phyloP scores from a whole-genome alignment of 2,888 invertebrate genomes.

The Chironomus riparius region DNA sequence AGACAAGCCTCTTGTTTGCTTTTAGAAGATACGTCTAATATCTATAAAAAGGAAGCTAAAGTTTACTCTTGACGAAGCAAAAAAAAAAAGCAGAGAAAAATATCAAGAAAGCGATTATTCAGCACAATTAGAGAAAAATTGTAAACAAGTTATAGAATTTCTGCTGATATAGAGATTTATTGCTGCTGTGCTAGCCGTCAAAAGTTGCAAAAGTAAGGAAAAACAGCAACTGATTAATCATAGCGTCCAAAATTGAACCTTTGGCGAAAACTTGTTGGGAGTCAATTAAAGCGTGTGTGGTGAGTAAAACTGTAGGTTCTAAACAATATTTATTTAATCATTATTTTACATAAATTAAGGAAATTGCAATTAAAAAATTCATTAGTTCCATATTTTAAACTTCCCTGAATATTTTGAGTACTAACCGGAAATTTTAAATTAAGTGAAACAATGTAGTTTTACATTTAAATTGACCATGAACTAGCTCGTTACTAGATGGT shows the following conservation, averaged over 20 bases:
- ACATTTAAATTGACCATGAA: too few relatives aligned
- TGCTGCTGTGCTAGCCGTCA: background rate
- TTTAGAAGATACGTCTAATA: background rate
- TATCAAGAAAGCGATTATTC: background rate
- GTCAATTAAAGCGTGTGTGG: slow-evolving; percentile 46
- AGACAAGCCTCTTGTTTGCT: background rate
- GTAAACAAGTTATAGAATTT: background rate
- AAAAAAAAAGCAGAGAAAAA: background rate
- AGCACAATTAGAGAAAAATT: background rate
- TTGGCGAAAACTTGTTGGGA: slow-evolving; percentile 44
- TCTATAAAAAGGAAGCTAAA: background rate
- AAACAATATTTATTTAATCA: background rate
- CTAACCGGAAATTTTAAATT: too few relatives aligned
- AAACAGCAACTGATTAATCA: background rate
- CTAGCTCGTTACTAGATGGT: too few relatives aligned
- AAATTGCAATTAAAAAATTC: background rate
- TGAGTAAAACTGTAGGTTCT: slow-evolving; percentile 35
- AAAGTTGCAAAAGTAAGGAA: background rate
- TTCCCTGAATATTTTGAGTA: too few relatives aligned
- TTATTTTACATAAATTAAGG: background rate
- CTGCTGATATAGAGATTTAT: too few relatives aligned
- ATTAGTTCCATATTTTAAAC: too few relatives aligned
- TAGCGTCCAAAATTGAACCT: slow-evolving; percentile 42
- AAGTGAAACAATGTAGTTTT: too few relatives aligned
- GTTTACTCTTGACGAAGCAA: background rate